Evolutionary conservation across 2,797 vertebrate species (phyloP), one percentile per base, ranked within the genome.

Genomic region (Peromyscus nudipes): DNA sequence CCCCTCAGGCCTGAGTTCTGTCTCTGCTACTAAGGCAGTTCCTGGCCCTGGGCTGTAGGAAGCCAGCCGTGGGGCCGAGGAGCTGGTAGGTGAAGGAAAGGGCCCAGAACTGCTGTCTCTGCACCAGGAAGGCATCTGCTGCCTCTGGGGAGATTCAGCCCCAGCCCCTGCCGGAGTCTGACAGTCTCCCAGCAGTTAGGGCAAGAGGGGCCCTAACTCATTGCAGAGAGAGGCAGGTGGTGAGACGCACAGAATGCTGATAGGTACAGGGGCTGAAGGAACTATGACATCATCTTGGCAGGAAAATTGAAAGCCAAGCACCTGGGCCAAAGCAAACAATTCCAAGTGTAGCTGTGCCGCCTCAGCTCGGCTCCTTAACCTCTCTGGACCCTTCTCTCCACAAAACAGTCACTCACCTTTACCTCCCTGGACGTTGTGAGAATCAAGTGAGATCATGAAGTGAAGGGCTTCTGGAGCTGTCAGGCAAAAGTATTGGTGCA

Each of bases 201-300:
- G 27, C 31, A 80, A 49, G 57, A 80, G 43, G 7, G 67, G 64
- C 37, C 31, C 17, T 62, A 57, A 14, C 13, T 40, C 2, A 6
- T 0, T 46, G n/a, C 73, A 14, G 7, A 0, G 16, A 0, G n/a
- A 84, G 31, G 25, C 46, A 52, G 46, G 21, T 9, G 4, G 21
- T 25, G 64, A 85, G 8, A 14, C 67, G 6, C 49, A 43, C 1
- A 29, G 40, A 94, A 71, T 6, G 0, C 0, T 31, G 75, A 89
- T 10, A 25, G 46, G 27, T 2, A 4, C 55, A n/a, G 46, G 64
- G 29, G 64, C 0, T 16, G 67, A 57, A 34, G 37, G 49, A 17
- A 5, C 23, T 0, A 1, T 37, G 80, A 65, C 25, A 31, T 40
- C n/a, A 49, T 12, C 31, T 40, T 71, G 4, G 40, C 71, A 21